Evolutionary conservation across 1,140 invertebrate genomes (phyloP).

Genomic region (Trichonephila clavata): DNA sequence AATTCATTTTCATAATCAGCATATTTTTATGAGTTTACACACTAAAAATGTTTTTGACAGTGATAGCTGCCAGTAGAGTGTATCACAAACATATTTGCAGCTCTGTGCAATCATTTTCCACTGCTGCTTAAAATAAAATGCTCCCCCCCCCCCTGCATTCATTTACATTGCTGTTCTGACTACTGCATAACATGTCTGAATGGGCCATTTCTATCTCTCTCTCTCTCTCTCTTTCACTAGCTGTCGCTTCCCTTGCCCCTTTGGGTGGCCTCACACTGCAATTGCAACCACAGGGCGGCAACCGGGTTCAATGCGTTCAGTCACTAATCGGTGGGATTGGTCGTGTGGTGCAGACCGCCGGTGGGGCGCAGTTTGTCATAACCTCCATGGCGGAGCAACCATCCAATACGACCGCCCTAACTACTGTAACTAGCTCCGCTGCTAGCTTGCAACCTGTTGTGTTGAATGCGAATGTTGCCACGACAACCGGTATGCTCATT

Average conservation of each 20-base stretch:
- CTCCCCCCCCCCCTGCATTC: background rate
- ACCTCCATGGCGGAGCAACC: conserved; percentile 55
- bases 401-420: background rate
- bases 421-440: background rate
- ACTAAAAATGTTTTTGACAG: no score
- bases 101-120: no score
- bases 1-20: no score
- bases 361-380: conserved; percentile 83
- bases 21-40: no score
- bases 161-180: background rate
- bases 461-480: conserved; percentile 47
- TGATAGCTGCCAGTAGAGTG: no score
- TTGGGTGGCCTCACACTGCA: conserved; percentile 66
- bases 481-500: conserved; percentile 54
- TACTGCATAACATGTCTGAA: conserved; percentile 15
- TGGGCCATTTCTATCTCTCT: background rate
- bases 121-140: no score
- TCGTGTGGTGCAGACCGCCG: conserved; percentile 87
- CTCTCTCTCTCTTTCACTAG: conserved; percentile 8
- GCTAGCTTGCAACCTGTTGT: conserved; percentile 37
- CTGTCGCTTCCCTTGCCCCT: conserved; percentile 62
- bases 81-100: no score
- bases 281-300: conserved; percentile 51
- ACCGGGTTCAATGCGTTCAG: conserved; percentile 63
- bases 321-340: conserved; percentile 77